phyloP scores from a whole-genome alignment of 2,797 vertebrate species.

The Schizopygopsis malacanthus region DNA sequence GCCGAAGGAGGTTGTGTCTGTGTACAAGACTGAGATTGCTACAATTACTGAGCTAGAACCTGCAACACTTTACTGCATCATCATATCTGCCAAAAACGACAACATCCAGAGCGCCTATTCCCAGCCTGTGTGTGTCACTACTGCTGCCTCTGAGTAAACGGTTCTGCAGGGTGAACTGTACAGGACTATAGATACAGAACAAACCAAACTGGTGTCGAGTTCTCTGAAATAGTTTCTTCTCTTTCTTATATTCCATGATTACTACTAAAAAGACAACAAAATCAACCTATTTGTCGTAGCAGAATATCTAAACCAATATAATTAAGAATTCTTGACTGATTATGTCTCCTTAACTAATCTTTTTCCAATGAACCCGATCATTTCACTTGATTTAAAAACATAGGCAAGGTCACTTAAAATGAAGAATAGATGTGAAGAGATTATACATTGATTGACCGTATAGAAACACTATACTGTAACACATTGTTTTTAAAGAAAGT shows the following conservation, averaged over 20 bases:
- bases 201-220: neutral
- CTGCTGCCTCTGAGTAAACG: conserved; percentile 54
- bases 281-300: neutral
- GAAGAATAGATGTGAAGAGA: conserved; percentile 37
- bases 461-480: conserved; percentile 7
- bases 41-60: conserved; percentile 67
- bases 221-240: neutral
- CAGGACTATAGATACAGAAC: conserved; percentile 27
- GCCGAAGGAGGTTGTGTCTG: conserved; percentile 31
- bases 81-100: conserved; percentile 68
- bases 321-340: neutral
- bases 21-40: conserved; percentile 55
- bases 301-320: neutral
- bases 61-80: conserved; percentile 71
- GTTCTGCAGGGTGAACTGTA: conserved; percentile 50
- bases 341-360: conserved; percentile 1
- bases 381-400: conserved; percentile 34
- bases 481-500: conserved; percentile 57
- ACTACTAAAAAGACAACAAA: neutral
- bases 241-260: neutral
- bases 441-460: conserved; percentile 37
- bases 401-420: conserved; percentile 27
- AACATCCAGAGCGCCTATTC: conserved; percentile 67
- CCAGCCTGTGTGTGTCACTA: conserved; percentile 64
- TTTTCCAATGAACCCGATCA: conserved; percentile 2